Base-by-base conservation (phyloP, 2,888 invertebrate species). In the Drosophila pegasa region DNA sequence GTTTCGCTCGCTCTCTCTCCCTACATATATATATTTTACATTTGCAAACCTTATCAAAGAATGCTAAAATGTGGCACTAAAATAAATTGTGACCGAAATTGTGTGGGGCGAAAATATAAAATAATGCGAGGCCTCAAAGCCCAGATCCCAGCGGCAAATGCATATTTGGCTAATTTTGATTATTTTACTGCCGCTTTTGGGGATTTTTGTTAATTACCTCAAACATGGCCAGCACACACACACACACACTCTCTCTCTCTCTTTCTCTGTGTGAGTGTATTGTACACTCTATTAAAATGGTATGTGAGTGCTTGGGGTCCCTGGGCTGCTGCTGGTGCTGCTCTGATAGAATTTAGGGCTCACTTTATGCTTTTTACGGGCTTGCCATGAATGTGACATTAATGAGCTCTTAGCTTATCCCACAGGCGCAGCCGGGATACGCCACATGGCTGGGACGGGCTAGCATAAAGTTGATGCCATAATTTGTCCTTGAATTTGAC, bases 361-460 rank as follows among this genome's bases (percentile, higher is more conserved):
- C 82, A 79, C 68, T 83, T 81, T 79, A 82, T 87, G 82, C 71
- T 69, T 76, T 70, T 77, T 70, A 74, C 68, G 67, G 68, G 69
- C 68, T 67, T 66, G 78, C 78, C 83, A 80, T 88, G 88, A 84
- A 84, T 84, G 88, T 83, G 88, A 84, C 84, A 84, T 84, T 84
- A 84, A 84, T 84, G 88, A 84, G 84, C 87, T 88, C 88, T 80
- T 57, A 72, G 87, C 83, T 86, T 88, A 88, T 88, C 83, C 83
- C 83, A 86, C 51, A 71, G 88, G 83, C 80, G 29, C 74, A 80
- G 79, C 18, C 50, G 38, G 64, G 40, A 50, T 54, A 48, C 29
- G 35, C 50, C 16, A 31, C 16, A 50, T 50, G 31, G 52, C 52
- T 16, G 35, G 35, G 35, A 10, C 2, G 20, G 31, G 41, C 20